Evolutionary conservation across 2,797 vertebrate species (phyloP).

Genomic region (Passerculus sandwichensis): DNA sequence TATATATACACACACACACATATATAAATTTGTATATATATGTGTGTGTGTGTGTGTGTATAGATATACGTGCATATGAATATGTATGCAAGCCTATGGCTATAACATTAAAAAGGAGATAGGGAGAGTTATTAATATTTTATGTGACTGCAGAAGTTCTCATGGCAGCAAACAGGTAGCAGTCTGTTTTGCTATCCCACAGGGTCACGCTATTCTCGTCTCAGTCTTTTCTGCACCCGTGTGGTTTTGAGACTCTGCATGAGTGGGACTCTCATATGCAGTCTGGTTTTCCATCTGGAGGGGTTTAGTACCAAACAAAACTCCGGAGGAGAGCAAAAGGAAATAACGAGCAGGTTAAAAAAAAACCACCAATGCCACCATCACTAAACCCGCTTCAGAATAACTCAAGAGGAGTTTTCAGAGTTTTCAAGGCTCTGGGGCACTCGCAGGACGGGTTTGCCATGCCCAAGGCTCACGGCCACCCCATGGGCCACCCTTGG

Average conservation of each 20-base stretch:
- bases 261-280: background rate
- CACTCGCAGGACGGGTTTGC: background rate
- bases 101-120: background rate
- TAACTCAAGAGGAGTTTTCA: background rate
- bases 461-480: accelerated
- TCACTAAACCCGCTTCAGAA: background rate
- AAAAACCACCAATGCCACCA: background rate
- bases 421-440: background rate
- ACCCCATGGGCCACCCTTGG: no score
- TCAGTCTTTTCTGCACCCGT: background rate
- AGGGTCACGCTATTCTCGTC: background rate
- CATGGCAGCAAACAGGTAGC: background rate
- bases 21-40: accelerated
- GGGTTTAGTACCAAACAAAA: background rate
- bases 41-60: accelerated
- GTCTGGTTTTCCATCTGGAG: background rate
- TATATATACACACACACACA: background rate
- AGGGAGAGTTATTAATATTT: background rate
- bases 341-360: background rate
- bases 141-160: background rate
- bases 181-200: background rate
- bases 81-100: background rate
- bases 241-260: background rate
- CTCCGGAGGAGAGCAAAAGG: background rate
- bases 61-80: background rate